Percentiles rank a stretch among this genome's conserved stretches.
phyloP scores from a whole-genome alignment of 2,797 vertebrate genomes.

The Sebastes minor region DNA sequence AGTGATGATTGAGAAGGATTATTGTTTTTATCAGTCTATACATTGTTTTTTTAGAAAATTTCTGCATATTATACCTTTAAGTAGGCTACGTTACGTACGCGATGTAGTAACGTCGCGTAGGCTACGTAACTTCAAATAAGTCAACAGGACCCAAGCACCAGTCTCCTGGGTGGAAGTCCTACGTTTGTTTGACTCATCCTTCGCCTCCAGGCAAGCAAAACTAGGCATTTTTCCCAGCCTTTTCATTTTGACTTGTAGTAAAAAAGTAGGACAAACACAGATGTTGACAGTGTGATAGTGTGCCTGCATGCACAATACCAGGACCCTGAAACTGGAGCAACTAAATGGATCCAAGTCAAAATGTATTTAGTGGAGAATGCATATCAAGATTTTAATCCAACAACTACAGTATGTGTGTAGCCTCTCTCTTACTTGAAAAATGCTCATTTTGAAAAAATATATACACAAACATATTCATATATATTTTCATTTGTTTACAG shows the following conservation, averaged over 20 bases:
- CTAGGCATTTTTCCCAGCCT: background rate
- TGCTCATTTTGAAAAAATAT: background rate
- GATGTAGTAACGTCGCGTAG: background rate
- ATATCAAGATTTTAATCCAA: background rate
- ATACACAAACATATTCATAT: background rate
- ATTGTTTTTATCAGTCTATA: background rate
- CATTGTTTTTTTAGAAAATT: no score
- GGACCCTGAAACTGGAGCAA: no score
- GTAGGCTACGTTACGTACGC: no score
- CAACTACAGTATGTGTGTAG: background rate
- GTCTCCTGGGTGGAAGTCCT: background rate
- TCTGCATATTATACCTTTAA: no score
- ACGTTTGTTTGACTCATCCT: background rate
- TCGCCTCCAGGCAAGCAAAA: rapidly evolving
- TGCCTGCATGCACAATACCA: no score
- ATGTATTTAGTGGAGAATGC: background rate
- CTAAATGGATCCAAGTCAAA: background rate
- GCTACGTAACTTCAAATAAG: background rate
- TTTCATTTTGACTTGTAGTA: background rate
- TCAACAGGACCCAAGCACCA: background rate
- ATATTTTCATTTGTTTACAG: background rate
- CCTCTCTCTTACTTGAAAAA: background rate
- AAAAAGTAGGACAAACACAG: background rate
- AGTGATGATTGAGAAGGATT: no score
- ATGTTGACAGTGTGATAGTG: background rate